These are phyloP conservation scores for Perca schrenkii DNA, from an alignment of 2,113 vertebrate species.

Conservation along the genomic window DNA sequence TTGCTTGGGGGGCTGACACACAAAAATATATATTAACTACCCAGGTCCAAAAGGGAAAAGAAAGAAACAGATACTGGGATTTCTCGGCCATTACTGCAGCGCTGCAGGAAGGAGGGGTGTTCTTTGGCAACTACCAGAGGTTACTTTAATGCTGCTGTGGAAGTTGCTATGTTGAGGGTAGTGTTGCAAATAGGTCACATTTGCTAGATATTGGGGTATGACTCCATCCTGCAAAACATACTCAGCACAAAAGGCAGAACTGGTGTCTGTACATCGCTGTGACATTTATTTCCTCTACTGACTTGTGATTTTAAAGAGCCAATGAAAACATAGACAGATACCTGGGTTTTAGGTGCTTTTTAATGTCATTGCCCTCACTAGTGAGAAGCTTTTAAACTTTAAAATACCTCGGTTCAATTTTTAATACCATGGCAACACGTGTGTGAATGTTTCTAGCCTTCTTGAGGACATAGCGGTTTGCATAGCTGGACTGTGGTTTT, in stretches of 20 bases:
- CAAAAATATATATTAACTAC: background rate
- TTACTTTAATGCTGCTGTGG: constrained; percentile 29
- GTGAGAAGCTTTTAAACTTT: background rate
- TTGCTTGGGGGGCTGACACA: background rate
- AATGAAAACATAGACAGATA: background rate
- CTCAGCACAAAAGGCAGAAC: background rate
- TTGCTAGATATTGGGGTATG: constrained; percentile 19
- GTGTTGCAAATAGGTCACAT: constrained; percentile 35
- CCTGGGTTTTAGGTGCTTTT: background rate
- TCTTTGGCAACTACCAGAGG: constrained; percentile 13
- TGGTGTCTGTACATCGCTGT: background rate
- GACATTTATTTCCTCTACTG: background rate
- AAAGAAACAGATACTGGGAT: constrained; percentile 11
- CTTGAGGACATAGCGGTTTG: background rate
- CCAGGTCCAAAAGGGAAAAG: background rate
- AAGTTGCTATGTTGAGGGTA: constrained; percentile 14
- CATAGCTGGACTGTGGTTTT: constrained; percentile 5
- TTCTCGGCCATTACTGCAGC: background rate
- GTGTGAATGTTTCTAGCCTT: background rate
- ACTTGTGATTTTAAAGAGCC: background rate
- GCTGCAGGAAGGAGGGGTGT: too few relatives aligned
- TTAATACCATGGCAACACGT: constrained; percentile 10
- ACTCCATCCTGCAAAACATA: constrained; percentile 28
- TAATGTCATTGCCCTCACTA: background rate
- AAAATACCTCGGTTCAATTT: background rate